These are phyloP conservation scores for Oenanthe melanoleuca DNA, from an alignment of 2,113 vertebrate genomes.

Conservation along the genomic window DNA sequence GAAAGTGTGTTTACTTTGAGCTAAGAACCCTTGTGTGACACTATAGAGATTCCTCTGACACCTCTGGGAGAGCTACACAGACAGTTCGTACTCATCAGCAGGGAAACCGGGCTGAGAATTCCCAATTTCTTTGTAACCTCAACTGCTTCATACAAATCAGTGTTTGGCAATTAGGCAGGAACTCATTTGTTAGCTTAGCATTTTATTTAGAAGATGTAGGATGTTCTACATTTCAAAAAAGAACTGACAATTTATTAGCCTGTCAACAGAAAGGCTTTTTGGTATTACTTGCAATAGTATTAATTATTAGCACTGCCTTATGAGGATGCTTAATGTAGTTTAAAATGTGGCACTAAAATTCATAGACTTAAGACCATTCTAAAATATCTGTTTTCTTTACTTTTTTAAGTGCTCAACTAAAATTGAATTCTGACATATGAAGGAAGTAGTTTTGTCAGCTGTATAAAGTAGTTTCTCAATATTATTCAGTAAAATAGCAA, in stretches of 20 bases:
- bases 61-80: slow-evolving; percentile 74
- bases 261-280: slow-evolving; percentile 21
- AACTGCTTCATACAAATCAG: slow-evolving; percentile 70
- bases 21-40: slow-evolving; percentile 83
- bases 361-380: neutral
- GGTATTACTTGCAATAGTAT: neutral
- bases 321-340: neutral
- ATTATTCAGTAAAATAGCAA: neutral
- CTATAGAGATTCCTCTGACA: slow-evolving; percentile 78
- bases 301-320: slow-evolving; percentile 30
- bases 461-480: neutral
- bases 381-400: neutral
- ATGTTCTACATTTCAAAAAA: slow-evolving; percentile 54
- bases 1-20: slow-evolving; percentile 84
- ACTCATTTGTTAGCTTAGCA: slow-evolving; percentile 66
- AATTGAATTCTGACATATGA: neutral
- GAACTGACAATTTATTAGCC: slow-evolving; percentile 47
- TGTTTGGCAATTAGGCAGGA: slow-evolving; percentile 73
- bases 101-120: slow-evolving; percentile 74
- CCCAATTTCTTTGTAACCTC: slow-evolving; percentile 73
- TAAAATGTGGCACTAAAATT: neutral
- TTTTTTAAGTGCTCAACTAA: neutral
- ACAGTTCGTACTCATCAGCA: slow-evolving; percentile 73
- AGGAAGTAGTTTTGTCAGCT: neutral
- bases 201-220: slow-evolving; percentile 37